These are phyloP conservation scores for Bostrychus sinensis DNA, from an alignment of 2,113 vertebrate genomes.

Conservation along the genomic window DNA sequence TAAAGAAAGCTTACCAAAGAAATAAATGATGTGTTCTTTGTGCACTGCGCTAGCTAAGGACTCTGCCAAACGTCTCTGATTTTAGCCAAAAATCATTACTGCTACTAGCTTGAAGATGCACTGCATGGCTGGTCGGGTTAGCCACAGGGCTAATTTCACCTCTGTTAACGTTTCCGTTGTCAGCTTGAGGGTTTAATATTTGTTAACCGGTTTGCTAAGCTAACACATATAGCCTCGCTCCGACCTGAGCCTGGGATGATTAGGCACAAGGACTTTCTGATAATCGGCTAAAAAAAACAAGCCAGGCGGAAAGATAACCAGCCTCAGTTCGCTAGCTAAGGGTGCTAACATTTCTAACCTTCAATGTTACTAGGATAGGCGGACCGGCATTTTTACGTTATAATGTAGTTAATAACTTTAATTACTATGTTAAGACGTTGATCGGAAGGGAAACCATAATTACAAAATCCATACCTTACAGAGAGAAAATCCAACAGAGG, in stretches of 20 bases:
- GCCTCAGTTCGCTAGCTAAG: conserved; percentile 55
- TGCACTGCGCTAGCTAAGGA: neutral
- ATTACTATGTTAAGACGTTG: neutral
- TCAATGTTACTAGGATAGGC: neutral
- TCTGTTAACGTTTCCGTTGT: conserved; percentile 5
- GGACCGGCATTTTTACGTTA: neutral
- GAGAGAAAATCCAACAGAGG: conserved; percentile 62
- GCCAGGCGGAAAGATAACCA: conserved; percentile 50
- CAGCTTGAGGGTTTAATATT: neutral
- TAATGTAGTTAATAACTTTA: neutral
- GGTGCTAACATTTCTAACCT: conserved; percentile 58
- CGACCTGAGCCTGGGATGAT: conserved; percentile 56
- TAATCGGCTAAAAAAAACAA: conserved; percentile 72
- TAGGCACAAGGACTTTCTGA: conserved; percentile 65
- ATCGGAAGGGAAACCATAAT: conserved; percentile 13
- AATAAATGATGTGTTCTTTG: neutral
- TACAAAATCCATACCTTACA: conserved; percentile 61
- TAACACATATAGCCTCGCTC: conserved; percentile 18
- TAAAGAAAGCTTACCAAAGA: neutral
- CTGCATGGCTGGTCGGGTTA: conserved; percentile 33
- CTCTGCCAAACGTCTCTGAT: conserved; percentile 6
- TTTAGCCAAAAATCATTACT: neutral
- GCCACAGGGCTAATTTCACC: conserved; percentile 23
- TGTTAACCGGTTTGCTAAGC: conserved; percentile 18
- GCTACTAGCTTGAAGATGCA: conserved; percentile 23